Evolutionary conservation across 2,797 vertebrate species (phyloP), one percentile per base, ranked within the genome.

Genomic region (Adrianichthys oophorus): DNA sequence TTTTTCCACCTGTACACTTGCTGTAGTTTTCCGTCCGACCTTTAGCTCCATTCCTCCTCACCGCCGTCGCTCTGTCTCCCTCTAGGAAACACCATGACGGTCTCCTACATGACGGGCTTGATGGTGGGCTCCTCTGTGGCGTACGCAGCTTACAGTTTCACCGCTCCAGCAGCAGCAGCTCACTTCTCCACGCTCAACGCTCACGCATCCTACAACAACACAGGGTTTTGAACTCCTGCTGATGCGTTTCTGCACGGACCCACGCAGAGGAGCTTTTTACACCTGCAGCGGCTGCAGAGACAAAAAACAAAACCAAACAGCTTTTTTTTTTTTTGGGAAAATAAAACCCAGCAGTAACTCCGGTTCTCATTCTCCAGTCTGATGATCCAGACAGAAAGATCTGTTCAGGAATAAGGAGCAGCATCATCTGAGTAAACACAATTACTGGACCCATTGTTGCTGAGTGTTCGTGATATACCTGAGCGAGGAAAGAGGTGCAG

Each of bases 61-160:
- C 70, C 55, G 17, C 41, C 41, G n/a, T 54, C 15, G 56, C 44
- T 66, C n/a, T 56, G 41, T 41, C 4, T 79, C n/a, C 67, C 19
- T 63, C 55, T 82, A 99, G 97, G 97, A 55, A 99, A 99, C 91
- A 98, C 95, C 56, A 99, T 99, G 97, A 98, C 96, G 0, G 97
- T 99, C 72, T 99, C 97, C 77, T 98, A 98, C 65, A 98, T 98
- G 97, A 92, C 94, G 0, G 97, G 97, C 29, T 26, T 99, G 85
- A 98, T 97, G 41, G 71, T 98, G 74, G 97, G 97, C 81, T 98
- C 97, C 0, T 92, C 92, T 0, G 95, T 98, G 70, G 95, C 96
- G 0, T 99, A 99, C 21, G 94, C 94, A 16, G 94, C 95, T 41
- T 99, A 96, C 87, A 97, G 94, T 89, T 95, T 98, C 86, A 93